Conservation (phyloP, 2,888 invertebrate species). For the Caenorhabditis virilis region DNA sequence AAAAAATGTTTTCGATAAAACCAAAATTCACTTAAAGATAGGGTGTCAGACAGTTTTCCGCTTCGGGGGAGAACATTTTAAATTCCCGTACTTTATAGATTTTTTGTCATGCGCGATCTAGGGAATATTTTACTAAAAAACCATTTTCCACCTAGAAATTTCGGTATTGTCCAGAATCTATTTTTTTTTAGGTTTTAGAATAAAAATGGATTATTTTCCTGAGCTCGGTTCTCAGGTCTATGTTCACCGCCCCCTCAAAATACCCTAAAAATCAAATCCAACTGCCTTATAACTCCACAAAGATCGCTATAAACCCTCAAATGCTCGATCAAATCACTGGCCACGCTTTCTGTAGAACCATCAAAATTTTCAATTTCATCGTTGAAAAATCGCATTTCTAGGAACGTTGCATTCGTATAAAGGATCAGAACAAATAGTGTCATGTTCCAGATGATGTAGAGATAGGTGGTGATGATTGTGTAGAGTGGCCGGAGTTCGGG, state of each 20-base stretch:
- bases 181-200: neutral
- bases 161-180: too few relatives aligned
- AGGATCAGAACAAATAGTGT: constrained; percentile 40
- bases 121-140: too few relatives aligned
- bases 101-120: too few relatives aligned
- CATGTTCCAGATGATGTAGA: constrained; percentile 46
- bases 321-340: constrained; percentile 23
- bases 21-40: too few relatives aligned
- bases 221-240: too few relatives aligned
- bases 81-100: too few relatives aligned
- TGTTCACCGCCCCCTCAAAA: too few relatives aligned
- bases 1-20: too few relatives aligned
- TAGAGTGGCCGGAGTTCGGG: constrained; percentile 29
- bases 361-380: constrained; percentile 37
- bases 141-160: too few relatives aligned
- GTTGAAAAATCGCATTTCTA: constrained; percentile 47
- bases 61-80: too few relatives aligned
- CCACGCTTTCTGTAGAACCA: constrained; percentile 22
- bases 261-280: constrained; percentile 43
- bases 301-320: constrained; percentile 38
- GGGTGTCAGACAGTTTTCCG: too few relatives aligned
- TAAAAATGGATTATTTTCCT: neutral
- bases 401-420: constrained; percentile 42
- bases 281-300: constrained; percentile 34
- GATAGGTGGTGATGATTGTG: constrained; percentile 34